Conservation (phyloP, 2,113 vertebrate species). For the Hipposideros armiger region DNA sequence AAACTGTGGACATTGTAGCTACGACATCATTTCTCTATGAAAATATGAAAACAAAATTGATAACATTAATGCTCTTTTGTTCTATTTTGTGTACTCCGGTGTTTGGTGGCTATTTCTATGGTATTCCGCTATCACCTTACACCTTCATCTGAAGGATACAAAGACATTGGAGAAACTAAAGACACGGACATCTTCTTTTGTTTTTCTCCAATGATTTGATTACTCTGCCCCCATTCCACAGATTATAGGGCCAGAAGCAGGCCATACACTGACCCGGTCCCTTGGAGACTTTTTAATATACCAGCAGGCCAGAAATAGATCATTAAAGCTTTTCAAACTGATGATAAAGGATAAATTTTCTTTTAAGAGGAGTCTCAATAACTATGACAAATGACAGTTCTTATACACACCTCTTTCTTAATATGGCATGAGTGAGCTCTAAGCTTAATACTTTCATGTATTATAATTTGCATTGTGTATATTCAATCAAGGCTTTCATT, state of each 20-base stretch:
- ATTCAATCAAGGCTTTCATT: constrained; percentile 17
- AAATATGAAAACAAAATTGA: constrained; percentile 35
- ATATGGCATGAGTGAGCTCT: not conserved
- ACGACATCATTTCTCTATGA: constrained; percentile 8
- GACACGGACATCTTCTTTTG: not conserved
- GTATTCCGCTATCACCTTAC: not conserved
- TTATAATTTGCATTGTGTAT: not conserved
- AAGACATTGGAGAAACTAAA: constrained; percentile 12
- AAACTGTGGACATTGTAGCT: not conserved
- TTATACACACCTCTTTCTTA: not conserved
- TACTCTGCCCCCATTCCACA: not conserved
- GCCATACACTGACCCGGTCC: not conserved
- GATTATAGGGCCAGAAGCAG: not conserved
- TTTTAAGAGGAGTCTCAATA: constrained; percentile 41
- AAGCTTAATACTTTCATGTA: constrained; percentile 19
- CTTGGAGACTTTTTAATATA: constrained; percentile 38
- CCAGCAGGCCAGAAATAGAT: constrained; percentile 4
- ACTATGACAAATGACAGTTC: constrained; percentile 18
- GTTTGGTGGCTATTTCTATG: not conserved
- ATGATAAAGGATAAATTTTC: constrained; percentile 23
- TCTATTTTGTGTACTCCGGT: not conserved
- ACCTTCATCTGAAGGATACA: not conserved
- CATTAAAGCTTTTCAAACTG: constrained; percentile 43
- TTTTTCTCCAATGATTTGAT: not conserved
- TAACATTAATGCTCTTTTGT: not conserved